Conservation (phyloP, 2,888 invertebrate species). For the Oxytorus armatus region DNA sequence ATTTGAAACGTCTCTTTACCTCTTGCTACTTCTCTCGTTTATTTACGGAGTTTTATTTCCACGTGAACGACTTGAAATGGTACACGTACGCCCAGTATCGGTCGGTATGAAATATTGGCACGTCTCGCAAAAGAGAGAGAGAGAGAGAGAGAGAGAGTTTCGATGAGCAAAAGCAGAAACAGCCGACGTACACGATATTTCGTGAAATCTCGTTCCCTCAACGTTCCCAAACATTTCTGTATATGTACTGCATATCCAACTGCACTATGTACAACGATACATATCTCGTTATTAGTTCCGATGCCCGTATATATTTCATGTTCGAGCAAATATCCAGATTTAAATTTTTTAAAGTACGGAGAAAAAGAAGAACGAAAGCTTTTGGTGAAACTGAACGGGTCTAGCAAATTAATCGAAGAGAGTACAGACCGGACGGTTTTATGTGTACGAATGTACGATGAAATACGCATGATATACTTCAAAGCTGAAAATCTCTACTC, state of each 20-base stretch:
- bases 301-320: conserved; percentile 25
- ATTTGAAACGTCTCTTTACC: conserved; percentile 42
- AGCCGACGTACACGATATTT: conserved; percentile 48
- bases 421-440: conserved; percentile 37
- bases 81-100: conserved; percentile 24
- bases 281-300: conserved; percentile 57
- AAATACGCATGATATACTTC: conserved; percentile 52
- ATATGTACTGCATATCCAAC: neutral
- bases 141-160: conserved; percentile 13
- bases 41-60: conserved; percentile 59
- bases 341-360: neutral
- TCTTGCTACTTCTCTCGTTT: conserved; percentile 54
- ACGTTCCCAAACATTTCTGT: conserved; percentile 20
- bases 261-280: conserved; percentile 2
- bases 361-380: conserved; percentile 22
- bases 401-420: conserved; percentile 63
- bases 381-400: conserved; percentile 28
- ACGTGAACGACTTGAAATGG: conserved; percentile 59
- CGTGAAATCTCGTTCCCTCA: conserved; percentile 52
- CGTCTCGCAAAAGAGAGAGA: conserved; percentile 61
- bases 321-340: conserved; percentile 44
- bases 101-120: conserved; percentile 70
- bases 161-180: conserved; percentile 48
- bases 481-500: conserved; percentile 47
- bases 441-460: conserved; percentile 8